Evolutionary conservation across 2,113 vertebrate species (phyloP).

Genomic region (Eidolon helvum): DNA sequence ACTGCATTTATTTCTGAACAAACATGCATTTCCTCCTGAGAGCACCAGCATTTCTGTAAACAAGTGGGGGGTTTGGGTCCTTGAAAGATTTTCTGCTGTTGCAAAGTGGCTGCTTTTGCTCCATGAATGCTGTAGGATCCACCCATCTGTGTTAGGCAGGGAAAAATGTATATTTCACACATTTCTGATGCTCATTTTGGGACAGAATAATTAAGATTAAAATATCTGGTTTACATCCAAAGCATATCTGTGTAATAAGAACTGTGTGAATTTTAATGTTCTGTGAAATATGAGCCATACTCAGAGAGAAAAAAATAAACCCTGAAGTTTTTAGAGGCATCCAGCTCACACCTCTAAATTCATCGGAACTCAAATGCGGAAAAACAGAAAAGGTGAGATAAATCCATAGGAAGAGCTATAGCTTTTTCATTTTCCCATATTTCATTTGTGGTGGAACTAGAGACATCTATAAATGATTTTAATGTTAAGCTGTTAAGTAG

Average conservation of each 20-base stretch:
- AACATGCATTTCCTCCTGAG: neutral
- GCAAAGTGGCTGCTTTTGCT: neutral
- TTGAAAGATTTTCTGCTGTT: neutral
- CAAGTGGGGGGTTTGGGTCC: neutral
- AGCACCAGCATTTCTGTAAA: neutral
- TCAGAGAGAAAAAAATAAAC: neutral
- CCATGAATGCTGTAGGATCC: neutral
- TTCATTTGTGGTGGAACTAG: neutral
- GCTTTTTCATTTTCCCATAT: neutral
- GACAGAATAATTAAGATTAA: constrained; percentile 70
- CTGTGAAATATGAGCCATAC: constrained; percentile 25
- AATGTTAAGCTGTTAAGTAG: neutral
- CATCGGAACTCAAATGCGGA: neutral
- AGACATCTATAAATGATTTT: neutral
- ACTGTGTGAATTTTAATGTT: constrained; percentile 56
- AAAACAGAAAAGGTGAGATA: neutral
- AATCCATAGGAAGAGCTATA: neutral
- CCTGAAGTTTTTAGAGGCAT: neutral
- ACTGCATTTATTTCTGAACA: constrained; percentile 16
- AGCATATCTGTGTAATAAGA: constrained; percentile 21
- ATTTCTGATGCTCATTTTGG: constrained; percentile 68
- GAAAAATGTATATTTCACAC: constrained; percentile 62
- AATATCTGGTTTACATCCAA: constrained; percentile 62
- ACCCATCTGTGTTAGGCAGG: constrained; percentile 59
- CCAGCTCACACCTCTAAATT: constrained; percentile 37